Conservation (phyloP, 2,888 invertebrate genomes). For the Ormyrus pomaceus region DNA sequence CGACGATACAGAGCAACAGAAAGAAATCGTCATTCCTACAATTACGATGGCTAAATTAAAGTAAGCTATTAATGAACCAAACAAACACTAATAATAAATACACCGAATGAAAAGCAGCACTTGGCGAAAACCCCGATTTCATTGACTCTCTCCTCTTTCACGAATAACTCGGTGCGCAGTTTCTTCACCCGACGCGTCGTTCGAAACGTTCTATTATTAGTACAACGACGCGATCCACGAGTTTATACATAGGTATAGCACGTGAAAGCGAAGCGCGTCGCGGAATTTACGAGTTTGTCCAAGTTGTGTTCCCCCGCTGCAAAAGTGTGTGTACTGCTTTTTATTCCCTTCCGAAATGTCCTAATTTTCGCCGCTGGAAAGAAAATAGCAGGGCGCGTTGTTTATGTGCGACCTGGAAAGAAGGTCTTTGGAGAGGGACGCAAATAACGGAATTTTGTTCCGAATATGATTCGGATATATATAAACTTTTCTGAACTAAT, state of each 20-base stretch:
- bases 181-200: conserved; percentile 13
- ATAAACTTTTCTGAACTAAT: too few relatives aligned
- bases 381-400: background rate
- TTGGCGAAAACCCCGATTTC: background rate
- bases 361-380: background rate
- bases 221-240: conserved; percentile 1
- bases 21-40: too few relatives aligned
- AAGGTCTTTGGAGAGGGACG: background rate
- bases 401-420: background rate
- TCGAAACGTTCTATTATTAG: conserved; percentile 41
- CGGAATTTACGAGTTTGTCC: conserved; percentile 32
- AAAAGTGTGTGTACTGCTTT: conserved; percentile 3
- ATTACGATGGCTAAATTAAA: too few relatives aligned
- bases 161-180: background rate
- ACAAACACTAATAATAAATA: too few relatives aligned
- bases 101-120: background rate
- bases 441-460: conserved; percentile 1
- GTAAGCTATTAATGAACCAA: too few relatives aligned
- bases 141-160: background rate
- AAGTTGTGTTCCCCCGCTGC: background rate
- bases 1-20: too few relatives aligned
- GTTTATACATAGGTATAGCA: conserved; percentile 1
- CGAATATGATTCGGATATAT: background rate
- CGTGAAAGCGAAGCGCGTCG: background rate
- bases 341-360: conserved; percentile 5